Evolutionary conservation across 2,797 vertebrate genomes (phyloP).

Genomic region (Hirundo rustica): DNA sequence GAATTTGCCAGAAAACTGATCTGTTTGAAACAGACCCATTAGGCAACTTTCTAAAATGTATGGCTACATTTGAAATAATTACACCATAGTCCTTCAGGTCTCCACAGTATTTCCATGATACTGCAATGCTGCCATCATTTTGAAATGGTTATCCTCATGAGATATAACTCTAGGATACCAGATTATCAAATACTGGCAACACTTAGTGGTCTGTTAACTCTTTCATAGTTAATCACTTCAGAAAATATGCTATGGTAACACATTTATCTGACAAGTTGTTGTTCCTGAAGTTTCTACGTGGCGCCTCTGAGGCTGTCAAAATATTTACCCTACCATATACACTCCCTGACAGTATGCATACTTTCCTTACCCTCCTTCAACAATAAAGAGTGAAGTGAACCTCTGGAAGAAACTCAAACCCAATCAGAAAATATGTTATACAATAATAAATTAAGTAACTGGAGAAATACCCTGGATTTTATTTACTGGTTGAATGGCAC

Average conservation of each 20-base stretch:
- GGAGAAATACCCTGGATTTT: background rate
- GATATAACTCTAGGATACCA: background rate
- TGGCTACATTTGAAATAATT: background rate
- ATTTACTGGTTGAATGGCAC: background rate
- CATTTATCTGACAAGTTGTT: background rate
- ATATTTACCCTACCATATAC: background rate
- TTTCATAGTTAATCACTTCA: background rate
- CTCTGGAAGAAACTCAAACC: background rate
- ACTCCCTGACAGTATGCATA: background rate
- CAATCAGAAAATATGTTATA: background rate
- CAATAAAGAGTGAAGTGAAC: background rate
- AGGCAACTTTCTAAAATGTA: background rate
- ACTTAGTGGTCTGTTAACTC: background rate
- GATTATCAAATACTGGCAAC: background rate
- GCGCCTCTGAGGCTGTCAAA: background rate
- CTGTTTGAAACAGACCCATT: background rate
- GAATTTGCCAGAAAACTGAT: background rate
- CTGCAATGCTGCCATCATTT: background rate
- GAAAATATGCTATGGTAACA: background rate
- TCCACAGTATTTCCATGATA: background rate
- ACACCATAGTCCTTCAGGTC: background rate
- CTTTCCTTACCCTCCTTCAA: background rate
- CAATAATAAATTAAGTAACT: background rate
- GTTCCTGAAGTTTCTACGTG: background rate
- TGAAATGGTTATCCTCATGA: background rate